phyloP scores from a whole-genome alignment of 2,888 invertebrate genomes.

The Hoplodrina blanda region DNA sequence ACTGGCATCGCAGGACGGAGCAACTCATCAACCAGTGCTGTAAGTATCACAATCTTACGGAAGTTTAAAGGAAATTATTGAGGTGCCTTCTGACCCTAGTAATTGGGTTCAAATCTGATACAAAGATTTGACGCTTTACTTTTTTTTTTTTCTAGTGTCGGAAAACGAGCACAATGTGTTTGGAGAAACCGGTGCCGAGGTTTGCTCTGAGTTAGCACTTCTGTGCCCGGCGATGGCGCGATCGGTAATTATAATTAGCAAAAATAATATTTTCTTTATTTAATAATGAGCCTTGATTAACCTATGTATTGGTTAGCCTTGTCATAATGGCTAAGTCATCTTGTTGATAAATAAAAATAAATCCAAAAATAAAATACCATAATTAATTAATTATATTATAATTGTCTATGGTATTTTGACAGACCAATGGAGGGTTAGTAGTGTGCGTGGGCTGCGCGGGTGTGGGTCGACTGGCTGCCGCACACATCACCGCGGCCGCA shows the following conservation, averaged over 20 bases:
- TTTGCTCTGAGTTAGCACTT: slow-evolving; percentile 78
- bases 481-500: slow-evolving; percentile 93
- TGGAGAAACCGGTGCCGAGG: slow-evolving; percentile 81
- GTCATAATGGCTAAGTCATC: neutral
- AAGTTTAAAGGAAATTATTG: neutral
- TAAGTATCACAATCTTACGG: slow-evolving; percentile 77
- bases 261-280: too few species aligned
- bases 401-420: slow-evolving; percentile 13
- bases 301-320: neutral
- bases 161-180: slow-evolving; percentile 82
- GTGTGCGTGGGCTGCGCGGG: slow-evolving; percentile 95
- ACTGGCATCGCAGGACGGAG: slow-evolving; percentile 92
- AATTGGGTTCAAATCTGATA: neutral
- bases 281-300: neutral
- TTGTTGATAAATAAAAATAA: too few species aligned
- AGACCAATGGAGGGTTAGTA: slow-evolving; percentile 90
- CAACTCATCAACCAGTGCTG: slow-evolving; percentile 92
- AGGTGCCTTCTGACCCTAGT: neutral
- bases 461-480: slow-evolving; percentile 94
- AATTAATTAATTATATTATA: too few species aligned
- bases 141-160: slow-evolving; percentile 73
- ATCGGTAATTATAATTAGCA: slow-evolving; percentile 69
- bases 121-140: neutral
- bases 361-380: slow-evolving; percentile 1
- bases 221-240: slow-evolving; percentile 79